These are phyloP conservation scores for Nycticebus coucang DNA, from an alignment of 2,113 vertebrate genomes.

Conservation along the genomic window DNA sequence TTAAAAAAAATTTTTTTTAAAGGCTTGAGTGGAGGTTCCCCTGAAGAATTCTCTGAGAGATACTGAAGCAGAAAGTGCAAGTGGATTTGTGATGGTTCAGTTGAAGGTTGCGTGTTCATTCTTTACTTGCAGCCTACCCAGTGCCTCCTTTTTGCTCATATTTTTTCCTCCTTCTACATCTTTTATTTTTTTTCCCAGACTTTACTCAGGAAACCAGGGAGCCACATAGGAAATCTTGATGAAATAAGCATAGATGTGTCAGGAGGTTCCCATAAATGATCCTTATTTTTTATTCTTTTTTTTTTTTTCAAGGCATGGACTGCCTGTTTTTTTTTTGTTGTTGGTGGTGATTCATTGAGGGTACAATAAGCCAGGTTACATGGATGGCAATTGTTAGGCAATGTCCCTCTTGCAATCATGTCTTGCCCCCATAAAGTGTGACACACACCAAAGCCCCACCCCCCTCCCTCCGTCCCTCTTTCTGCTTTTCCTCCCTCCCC, in stretches of 20 bases:
- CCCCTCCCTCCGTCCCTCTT: too few relatives aligned
- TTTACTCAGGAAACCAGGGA: not conserved
- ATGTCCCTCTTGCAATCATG: too few relatives aligned
- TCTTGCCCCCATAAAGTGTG: too few relatives aligned
- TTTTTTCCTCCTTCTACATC: not conserved
- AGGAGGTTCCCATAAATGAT: not conserved
- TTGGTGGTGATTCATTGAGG: too few relatives aligned
- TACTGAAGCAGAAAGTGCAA: not conserved
- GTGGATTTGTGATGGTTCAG: not conserved
- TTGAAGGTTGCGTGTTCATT: not conserved
- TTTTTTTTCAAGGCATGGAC: too few relatives aligned
- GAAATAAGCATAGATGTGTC: not conserved
- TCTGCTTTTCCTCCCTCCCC: too few relatives aligned
- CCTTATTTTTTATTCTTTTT: too few relatives aligned
- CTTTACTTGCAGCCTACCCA: not conserved
- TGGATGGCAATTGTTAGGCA: too few relatives aligned
- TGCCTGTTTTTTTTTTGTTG: too few relatives aligned
- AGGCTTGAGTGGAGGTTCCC: not conserved
- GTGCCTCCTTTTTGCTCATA: not conserved
- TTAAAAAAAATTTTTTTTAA: too few relatives aligned
- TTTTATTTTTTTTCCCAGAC: not conserved
- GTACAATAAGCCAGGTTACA: too few relatives aligned
- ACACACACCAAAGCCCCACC: too few relatives aligned
- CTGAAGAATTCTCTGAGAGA: not conserved
- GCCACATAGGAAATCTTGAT: not conserved